Conservation (phyloP, 2,113 vertebrate genomes). For the Aplodontia rufa region DNA sequence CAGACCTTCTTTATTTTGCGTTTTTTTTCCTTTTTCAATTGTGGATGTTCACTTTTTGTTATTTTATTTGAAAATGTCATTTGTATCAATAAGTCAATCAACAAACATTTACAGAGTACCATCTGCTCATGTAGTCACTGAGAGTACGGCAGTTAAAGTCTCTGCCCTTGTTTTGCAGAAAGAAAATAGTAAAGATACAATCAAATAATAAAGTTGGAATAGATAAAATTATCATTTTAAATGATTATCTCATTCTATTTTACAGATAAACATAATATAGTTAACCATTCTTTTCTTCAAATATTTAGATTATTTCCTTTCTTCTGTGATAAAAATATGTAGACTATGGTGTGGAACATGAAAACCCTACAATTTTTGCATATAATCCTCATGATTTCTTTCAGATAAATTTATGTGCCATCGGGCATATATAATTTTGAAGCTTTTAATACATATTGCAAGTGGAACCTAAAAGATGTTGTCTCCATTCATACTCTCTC, state of each 20-base stretch:
- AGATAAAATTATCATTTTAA: slow-evolving; percentile 11
- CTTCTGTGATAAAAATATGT: background rate
- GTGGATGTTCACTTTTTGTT: background rate
- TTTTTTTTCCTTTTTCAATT: background rate
- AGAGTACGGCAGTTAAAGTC: background rate
- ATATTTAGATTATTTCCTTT: background rate
- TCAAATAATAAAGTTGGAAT: slow-evolving; percentile 14
- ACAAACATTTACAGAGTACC: background rate
- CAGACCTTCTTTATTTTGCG: background rate
- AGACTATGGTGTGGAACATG: background rate
- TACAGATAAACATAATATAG: background rate
- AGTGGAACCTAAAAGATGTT: background rate
- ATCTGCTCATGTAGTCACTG: background rate
- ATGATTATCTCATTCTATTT: background rate
- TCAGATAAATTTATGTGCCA: background rate
- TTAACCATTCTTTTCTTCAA: background rate
- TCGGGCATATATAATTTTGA: background rate
- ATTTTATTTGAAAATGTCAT: background rate
- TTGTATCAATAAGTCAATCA: background rate
- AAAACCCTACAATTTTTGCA: background rate
- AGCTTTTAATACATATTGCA: background rate
- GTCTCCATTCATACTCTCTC: background rate
- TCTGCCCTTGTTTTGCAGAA: background rate
- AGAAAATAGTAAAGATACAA: background rate
- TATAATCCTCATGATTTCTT: background rate